Evolutionary conservation across 2,113 vertebrate species (phyloP), one percentile per base, ranked within the genome.

Genomic region (Otus sunia): DNA sequence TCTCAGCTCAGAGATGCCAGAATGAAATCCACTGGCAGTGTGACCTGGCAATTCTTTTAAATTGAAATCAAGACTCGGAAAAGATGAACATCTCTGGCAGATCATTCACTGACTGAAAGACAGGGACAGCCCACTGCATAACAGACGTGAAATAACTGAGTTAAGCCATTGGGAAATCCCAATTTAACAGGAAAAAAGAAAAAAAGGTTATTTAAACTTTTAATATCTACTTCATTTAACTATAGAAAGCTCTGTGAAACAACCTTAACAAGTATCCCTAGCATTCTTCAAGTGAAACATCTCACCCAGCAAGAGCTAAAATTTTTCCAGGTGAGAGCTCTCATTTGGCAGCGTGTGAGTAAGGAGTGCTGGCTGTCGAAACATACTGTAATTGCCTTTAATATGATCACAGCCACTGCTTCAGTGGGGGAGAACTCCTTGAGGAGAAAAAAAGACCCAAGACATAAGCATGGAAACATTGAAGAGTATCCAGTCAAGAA

Each of bases 151-250:
- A 88, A 81, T 41, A 93, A 88, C 36, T 88, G 53, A 25, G 26
- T 47, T 63, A 83, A 93, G 36, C 52, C 68, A 91, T 9, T 27
- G 66, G 36, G 72, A 96, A 88, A 86, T 86, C 64, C 60, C 53
- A 78, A 78, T 75, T 75, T 68, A 93, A 84, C 10, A 92, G 50
- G 43, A 53, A 66, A 88, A 73, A 77, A 67, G 67, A 71, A 17
- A 12, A 66, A 92, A 77, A 85, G 22, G 36, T 90, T 95, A 92
- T 89, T 94, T 96, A 91, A 96, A 94, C 52, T 91, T 95, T 47
- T 43, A 86, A 34, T 59, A 81, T 74, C 59, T 67, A 55, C 39
- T 62, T 92, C 36, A 74, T 81, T 90, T 88, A 90, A 88, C 76
- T 90, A 39, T 1, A 49, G 77, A 71, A 86, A 72, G 34, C 20